These are phyloP conservation scores for Opisthocomus hoazin DNA, from an alignment of 2,113 vertebrate genomes.

Conservation along the genomic window DNA sequence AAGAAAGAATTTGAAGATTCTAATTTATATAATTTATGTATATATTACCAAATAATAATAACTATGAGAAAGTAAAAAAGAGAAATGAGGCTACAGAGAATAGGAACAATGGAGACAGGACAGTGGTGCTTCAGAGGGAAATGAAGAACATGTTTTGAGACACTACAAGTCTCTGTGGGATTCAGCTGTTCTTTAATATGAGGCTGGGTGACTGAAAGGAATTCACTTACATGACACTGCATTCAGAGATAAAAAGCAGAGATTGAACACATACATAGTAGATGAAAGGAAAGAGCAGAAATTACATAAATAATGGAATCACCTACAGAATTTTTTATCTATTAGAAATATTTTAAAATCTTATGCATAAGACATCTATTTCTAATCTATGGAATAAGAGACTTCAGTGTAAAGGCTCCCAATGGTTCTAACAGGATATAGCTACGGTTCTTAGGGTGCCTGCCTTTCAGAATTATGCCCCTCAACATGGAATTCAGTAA, in stretches of 20 bases:
- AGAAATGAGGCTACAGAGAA: not conserved
- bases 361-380: not conserved
- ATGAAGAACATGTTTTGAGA: not conserved
- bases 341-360: not conserved
- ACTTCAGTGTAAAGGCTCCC: not conserved
- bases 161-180: not conserved
- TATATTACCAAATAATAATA: not conserved
- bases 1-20: not conserved
- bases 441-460: accelerated
- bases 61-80: not conserved
- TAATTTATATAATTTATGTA: not conserved
- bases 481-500: not conserved
- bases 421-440: not conserved
- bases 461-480: not conserved
- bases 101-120: not conserved
- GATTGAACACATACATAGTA: not conserved
- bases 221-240: not conserved
- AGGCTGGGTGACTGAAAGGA: not conserved
- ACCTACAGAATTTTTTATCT: not conserved
- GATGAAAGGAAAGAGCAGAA: not conserved
- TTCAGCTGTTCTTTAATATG: not conserved
- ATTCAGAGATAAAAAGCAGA: not conserved
- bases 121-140: not conserved
- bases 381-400: not conserved
- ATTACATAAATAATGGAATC: not conserved